A percentile compares a stretch with the other conserved stretches of the same genome.
Evolutionary conservation across 2,888 invertebrate genomes (phyloP).

Genomic region (Nipponacmea schrenckii): DNA sequence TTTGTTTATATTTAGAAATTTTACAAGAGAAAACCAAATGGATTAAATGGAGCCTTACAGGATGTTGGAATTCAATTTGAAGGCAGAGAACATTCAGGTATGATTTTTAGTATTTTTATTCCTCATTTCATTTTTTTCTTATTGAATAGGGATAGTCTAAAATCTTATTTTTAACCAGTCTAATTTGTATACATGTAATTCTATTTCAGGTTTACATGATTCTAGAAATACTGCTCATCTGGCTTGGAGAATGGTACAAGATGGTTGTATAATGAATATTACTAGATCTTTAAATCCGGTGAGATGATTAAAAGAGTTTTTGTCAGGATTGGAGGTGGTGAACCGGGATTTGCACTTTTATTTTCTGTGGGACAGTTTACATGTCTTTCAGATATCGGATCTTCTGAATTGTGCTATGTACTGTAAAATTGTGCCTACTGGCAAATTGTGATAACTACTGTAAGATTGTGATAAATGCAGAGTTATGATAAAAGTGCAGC

Average conservation of each 20-base stretch:
- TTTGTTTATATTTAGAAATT: no score
- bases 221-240: constrained; percentile 74
- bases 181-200: not conserved
- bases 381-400: not conserved
- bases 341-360: not conserved
- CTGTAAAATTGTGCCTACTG: no score
- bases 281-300: constrained; percentile 62
- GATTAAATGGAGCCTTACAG: constrained; percentile 72
- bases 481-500: no score
- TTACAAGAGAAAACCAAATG: constrained; percentile 72
- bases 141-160: no score
- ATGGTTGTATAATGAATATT: constrained; percentile 72
- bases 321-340: no score
- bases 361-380: no score
- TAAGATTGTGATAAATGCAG: no score
- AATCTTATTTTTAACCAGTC: no score
- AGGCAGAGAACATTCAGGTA: constrained; percentile 73
- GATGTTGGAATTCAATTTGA: constrained; percentile 74
- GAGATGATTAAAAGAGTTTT: constrained; percentile 8
- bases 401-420: not conserved
- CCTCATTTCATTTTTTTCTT: no score
- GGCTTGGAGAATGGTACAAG: constrained; percentile 72
- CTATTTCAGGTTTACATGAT: constrained; percentile 73
- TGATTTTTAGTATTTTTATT: no score
- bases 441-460: no score